phyloP scores from a whole-genome alignment of 2,888 invertebrate genomes.

The Lithophane socia region DNA sequence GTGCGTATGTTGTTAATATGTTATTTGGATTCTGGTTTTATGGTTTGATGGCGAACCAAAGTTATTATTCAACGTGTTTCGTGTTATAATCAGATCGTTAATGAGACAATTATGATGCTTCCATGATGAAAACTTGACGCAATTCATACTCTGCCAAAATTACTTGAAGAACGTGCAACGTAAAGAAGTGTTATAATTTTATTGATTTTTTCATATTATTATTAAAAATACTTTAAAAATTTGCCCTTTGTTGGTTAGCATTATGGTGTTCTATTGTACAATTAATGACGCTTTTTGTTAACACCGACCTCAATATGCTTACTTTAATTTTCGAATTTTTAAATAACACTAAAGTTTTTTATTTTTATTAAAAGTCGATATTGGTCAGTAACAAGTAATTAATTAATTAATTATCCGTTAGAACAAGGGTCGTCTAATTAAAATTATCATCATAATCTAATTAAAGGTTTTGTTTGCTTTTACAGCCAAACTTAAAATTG shows the following conservation, averaged over 20 bases:
- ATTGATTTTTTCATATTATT: neutral
- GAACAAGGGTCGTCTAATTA: conserved; percentile 22
- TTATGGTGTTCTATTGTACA: conserved; percentile 4
- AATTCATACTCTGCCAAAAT: neutral
- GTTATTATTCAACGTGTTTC: neutral
- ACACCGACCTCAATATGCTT: neutral
- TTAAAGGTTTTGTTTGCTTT: conserved; percentile 29
- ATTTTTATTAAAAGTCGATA: conserved; percentile 14
- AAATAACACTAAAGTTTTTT: neutral
- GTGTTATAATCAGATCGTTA: conserved; percentile 9
- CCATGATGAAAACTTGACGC: neutral
- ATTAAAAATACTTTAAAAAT: conserved; percentile 8
- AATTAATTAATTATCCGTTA: conserved; percentile 17
- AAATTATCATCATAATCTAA: conserved; percentile 33
- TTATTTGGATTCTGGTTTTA: conserved; percentile 2
- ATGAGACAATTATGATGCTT: neutral
- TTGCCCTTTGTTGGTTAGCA: neutral
- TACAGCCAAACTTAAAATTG: neutral
- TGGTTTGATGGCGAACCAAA: neutral
- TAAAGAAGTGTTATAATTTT: too few species aligned
- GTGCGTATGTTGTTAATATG: conserved; percentile 14
- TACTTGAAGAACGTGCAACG: neutral
- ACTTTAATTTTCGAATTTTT: conserved; percentile 1
- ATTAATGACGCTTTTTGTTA: conserved; percentile 1
- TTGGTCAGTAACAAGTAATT: neutral